phyloP scores from a whole-genome alignment of 2,888 invertebrate species.

The Acleris laterana region DNA sequence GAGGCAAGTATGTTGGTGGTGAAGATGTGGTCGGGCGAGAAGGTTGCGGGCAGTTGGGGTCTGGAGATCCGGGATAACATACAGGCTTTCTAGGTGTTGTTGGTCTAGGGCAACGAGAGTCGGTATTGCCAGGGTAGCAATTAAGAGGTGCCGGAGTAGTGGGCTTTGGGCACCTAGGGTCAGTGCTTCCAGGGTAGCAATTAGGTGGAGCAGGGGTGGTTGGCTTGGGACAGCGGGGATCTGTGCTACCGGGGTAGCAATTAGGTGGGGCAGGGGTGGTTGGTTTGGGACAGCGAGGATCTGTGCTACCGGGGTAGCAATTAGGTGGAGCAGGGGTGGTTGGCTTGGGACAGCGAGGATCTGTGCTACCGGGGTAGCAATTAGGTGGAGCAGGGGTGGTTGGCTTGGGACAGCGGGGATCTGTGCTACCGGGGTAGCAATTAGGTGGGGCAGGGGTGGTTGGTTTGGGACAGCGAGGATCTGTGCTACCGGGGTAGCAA shows the following conservation, averaged over 20 bases:
- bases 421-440: conserved; percentile 45
- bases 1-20: conserved; percentile 41
- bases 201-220: conserved; percentile 41
- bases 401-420: conserved; percentile 47
- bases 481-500: conserved; percentile 53
- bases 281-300: conserved; percentile 50
- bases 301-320: conserved; percentile 43
- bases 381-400: conserved; percentile 46
- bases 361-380: conserved; percentile 58
- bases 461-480: conserved; percentile 51
- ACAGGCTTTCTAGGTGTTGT: conserved; percentile 40
- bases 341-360: conserved; percentile 46
- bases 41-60: conserved; percentile 51
- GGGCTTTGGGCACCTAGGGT: conserved; percentile 50
- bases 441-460: conserved; percentile 42
- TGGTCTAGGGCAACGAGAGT: conserved; percentile 54
- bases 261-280: conserved; percentile 43
- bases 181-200: conserved; percentile 54
- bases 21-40: conserved; percentile 38
- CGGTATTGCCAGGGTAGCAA: conserved; percentile 52
- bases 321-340: conserved; percentile 44
- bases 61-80: conserved; percentile 47
- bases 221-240: conserved; percentile 51
- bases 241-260: conserved; percentile 46
- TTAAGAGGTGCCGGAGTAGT: conserved; percentile 37